phyloP scores from a whole-genome alignment of 2,113 vertebrate genomes.

The Perca fluviatilis region DNA sequence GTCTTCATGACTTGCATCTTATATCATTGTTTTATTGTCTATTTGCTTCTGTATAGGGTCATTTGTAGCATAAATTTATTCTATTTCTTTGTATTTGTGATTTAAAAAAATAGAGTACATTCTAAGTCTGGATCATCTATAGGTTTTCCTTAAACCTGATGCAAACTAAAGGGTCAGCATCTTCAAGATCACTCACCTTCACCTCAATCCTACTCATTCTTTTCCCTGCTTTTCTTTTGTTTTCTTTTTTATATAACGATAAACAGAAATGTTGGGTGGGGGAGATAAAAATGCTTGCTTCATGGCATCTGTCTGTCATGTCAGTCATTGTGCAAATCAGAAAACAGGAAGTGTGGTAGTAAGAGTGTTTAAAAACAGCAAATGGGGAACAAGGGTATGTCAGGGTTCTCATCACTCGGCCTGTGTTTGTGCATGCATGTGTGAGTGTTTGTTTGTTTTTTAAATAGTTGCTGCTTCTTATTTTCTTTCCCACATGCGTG shows the following conservation, averaged over 20 bases:
- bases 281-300: conserved; percentile 5
- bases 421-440: neutral
- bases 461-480: conserved; percentile 13
- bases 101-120: neutral
- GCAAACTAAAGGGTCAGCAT: neutral
- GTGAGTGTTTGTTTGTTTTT: neutral
- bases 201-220: neutral
- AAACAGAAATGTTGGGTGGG: conserved; percentile 5
- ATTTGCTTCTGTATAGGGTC: neutral
- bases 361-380: conserved; percentile 30
- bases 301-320: conserved; percentile 1
- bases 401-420: neutral
- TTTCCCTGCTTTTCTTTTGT: neutral
- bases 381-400: conserved; percentile 16
- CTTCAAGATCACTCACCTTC: neutral
- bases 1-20: neutral
- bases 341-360: conserved; percentile 67
- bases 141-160: neutral
- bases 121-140: neutral
- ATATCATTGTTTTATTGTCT: neutral
- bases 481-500: neutral
- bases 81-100: neutral
- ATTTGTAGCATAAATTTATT: neutral
- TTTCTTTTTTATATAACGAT: neutral
- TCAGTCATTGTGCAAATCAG: conserved; percentile 11